These are phyloP conservation scores for Drosophila neonasuta DNA, from an alignment of 2,888 invertebrate genomes.

Conservation along the genomic window DNA sequence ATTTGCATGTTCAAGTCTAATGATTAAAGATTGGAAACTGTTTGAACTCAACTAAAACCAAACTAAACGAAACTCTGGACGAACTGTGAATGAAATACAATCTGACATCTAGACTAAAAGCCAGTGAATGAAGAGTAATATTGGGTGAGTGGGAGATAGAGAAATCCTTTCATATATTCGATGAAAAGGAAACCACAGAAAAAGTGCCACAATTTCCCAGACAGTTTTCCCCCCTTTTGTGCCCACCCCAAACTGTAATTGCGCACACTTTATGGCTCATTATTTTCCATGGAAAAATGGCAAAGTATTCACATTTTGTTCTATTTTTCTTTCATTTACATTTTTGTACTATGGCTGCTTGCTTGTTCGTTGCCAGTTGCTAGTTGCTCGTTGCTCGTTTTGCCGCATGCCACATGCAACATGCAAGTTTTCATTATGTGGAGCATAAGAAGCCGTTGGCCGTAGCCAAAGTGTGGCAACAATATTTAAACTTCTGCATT, in stretches of 20 bases:
- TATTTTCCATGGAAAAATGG: conserved; percentile 62
- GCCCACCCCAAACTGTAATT: conserved; percentile 42
- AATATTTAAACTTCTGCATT: conserved; percentile 71
- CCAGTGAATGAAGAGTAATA: neutral
- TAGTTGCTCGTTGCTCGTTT: conserved; percentile 44
- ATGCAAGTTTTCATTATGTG: conserved; percentile 72
- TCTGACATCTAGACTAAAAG: conserved; percentile 19
- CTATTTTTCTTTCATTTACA: conserved; percentile 27
- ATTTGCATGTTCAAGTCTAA: conserved; percentile 3
- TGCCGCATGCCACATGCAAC: neutral
- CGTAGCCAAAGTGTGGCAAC: conserved; percentile 45
- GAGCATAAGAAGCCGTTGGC: conserved; percentile 29
- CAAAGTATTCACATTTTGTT: conserved; percentile 43
- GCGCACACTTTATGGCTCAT: conserved; percentile 72
- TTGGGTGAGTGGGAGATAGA: neutral
- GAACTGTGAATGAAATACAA: conserved; percentile 32
- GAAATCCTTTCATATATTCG: conserved; percentile 54
- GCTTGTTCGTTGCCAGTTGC: conserved; percentile 44
- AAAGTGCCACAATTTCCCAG: conserved; percentile 23
- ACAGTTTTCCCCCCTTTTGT: conserved; percentile 9
- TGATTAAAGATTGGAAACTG: conserved; percentile 21
- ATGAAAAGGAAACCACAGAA: conserved; percentile 42
- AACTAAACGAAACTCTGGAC: conserved; percentile 8
- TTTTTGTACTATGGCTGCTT: conserved; percentile 4
- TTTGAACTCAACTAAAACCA: conserved; percentile 2